phyloP scores from a whole-genome alignment of 2,113 vertebrate genomes.

The Brachypteracias leptosomus region DNA sequence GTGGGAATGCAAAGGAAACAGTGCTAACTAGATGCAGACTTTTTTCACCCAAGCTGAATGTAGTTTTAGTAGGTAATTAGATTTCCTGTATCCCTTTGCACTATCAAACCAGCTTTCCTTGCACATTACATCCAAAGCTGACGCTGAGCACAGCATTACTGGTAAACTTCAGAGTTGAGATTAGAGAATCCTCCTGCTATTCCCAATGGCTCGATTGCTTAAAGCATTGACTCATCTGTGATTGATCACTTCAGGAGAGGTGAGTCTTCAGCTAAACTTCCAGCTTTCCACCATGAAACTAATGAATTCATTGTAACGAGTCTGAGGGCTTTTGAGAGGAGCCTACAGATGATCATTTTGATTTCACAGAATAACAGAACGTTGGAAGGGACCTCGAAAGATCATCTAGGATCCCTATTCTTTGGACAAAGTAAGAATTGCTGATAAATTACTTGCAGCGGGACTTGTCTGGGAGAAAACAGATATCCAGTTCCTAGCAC shows the following conservation, averaged over 20 bases:
- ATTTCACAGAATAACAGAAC: too few species aligned
- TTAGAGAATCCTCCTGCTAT: not conserved
- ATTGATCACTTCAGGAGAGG: not conserved
- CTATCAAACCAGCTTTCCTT: not conserved
- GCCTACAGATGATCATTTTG: fast-evolving
- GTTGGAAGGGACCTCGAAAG: too few species aligned
- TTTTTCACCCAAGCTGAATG: not conserved
- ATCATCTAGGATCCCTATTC: too few species aligned
- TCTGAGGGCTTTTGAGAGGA: not conserved
- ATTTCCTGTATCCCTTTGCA: not conserved
- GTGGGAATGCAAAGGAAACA: fast-evolving
- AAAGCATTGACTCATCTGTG: not conserved
- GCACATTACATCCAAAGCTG: not conserved
- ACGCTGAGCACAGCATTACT: not conserved
- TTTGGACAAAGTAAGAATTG: not conserved
- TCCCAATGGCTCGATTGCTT: not conserved
- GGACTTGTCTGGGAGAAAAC: not conserved
- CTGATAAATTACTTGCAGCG: not conserved
- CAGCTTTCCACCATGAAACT: not conserved
- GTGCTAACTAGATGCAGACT: not conserved
- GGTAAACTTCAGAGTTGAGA: not conserved
- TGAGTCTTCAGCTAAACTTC: not conserved
- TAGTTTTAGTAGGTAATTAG: not conserved
- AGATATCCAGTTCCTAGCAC: not conserved
- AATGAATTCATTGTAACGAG: not conserved